Evolutionary conservation across 2,113 vertebrate species (phyloP), one percentile per base, ranked within the genome.

Genomic region (Pseudolaguvia tuberculata): DNA sequence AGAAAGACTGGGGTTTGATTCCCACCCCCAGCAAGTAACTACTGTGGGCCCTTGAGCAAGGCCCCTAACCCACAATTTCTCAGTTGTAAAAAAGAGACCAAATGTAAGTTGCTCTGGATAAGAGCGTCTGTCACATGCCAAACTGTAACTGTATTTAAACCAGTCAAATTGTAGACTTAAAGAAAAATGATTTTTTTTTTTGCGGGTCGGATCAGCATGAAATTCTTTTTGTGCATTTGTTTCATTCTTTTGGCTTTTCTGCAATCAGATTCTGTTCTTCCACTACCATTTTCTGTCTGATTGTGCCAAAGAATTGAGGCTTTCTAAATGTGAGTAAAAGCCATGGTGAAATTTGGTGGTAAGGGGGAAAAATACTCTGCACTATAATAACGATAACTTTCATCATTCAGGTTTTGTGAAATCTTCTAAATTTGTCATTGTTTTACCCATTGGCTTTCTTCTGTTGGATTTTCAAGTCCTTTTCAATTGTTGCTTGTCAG

Each of bases 261-360:
- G 63, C 25, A 67, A 67, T 67, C 63, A 50, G 45, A 18, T 67
- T 50, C 63, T 29, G 63, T 50, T 67, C 47, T 29, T 20, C 45
- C 29, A 27, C 63, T 5, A 45, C 39, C 23, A 9, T n/a, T 48
- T 50, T 50, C 15, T 67, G 23, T 67, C 47, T 50, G 63, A 67
- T 67, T 67, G 63, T 67, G 9, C 15, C 0, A 0, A 23, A 66
- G 42, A 7, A 15, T 17, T 21, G 47, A 27, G 39, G 12, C 21
- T 25, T 48, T n/a, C n/a, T n/a, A 66, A 47, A 23, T 13, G 39
- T 15, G 3, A 48, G 21, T 47, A 8, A 66, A 66, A 18, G 21
- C 21, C 23, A 9, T 14, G 47, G 14, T 17, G 7, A 8, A 9
- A 48, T 15, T 7, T 47, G 5, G 62, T 5, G 7, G 15, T 4